Evolutionary conservation across 2,888 invertebrate genomes (phyloP), one percentile per base, ranked within the genome.

Genomic region (Drosophila aldrichi): DNA sequence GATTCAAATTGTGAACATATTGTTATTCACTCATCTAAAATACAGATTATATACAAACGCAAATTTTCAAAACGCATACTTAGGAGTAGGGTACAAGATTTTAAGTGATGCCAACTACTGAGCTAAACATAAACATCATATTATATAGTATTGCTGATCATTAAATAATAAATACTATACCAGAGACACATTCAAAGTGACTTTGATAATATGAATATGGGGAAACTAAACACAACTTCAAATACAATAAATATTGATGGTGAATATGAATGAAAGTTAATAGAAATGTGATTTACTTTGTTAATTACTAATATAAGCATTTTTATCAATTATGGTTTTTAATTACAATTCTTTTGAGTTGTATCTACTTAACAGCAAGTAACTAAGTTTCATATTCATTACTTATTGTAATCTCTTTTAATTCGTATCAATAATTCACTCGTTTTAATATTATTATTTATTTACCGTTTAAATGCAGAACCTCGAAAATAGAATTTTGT

Each of bases 41-140:
- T 57, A 69, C 43, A 48, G 55, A 62, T 77, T 52, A 66, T 60
- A 60, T 74, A 69, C 56, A 77, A 69, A 65, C 44, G 25, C 4
- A 69, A 65, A 66, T 63, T 60, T 63, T 67, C 41, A 51, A 69
- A 49, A 54, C 54, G 43, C 55, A 73, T 62, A 60, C 68, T 65
- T 46, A 52, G 41, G 57, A 51, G 43, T 55, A 10, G 36, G 46
- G 25, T 56, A 52, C 55, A 44, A 43, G 43, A 36, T 54, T 61
- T 29, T 43, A 64, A 22, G n/a, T 43, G 8, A 54, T 69, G 38
- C 41, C 52, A 74, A 63, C 62, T 74, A 77, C 70, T 54, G 34
- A 71, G 61, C 41, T 49, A 10, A 74, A 74, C 69, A 64, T 46
- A 20, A 64, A 71, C 65, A 48, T 54, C 59, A 44, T 22, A 44